Evolutionary conservation across 2,888 invertebrate species (phyloP).

Genomic region (Glyphotaelius pellucidus): DNA sequence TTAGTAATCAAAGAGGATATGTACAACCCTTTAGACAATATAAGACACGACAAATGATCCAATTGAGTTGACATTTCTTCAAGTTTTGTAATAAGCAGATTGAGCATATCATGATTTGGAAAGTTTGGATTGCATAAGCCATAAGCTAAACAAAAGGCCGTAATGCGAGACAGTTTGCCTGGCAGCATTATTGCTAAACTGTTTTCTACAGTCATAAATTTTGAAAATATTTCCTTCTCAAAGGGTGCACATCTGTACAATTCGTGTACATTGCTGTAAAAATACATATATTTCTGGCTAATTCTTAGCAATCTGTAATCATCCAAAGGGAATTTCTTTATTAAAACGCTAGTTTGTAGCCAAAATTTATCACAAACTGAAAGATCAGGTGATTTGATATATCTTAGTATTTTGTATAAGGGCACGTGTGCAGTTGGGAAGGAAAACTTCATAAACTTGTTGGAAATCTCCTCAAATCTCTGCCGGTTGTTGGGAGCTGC

Average conservation of each 20-base stretch:
- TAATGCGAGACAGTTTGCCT: constrained; percentile 34
- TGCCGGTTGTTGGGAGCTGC: neutral
- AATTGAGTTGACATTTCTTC: constrained; percentile 52
- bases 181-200: constrained; percentile 24
- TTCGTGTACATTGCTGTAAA: constrained; percentile 48
- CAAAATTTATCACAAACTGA: constrained; percentile 55
- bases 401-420: constrained; percentile 53
- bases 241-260: constrained; percentile 55
- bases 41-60: constrained; percentile 52
- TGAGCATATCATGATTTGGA: neutral
- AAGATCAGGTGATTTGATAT: constrained; percentile 52
- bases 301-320: constrained; percentile 49
- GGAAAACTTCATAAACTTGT: constrained; percentile 7
- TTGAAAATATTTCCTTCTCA: constrained; percentile 55
- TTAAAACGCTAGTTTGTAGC: constrained; percentile 28
- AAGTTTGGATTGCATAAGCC: constrained; percentile 26
- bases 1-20: constrained; percentile 23
- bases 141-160: constrained; percentile 54
- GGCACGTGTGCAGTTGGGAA: constrained; percentile 27
- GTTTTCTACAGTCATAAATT: constrained; percentile 36
- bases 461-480: constrained; percentile 22
- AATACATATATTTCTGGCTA: constrained; percentile 61
- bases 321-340: constrained; percentile 25
- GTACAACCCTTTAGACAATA: constrained; percentile 54
- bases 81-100: constrained; percentile 49